Evolutionary conservation across 2,888 invertebrate species (phyloP), one percentile per base, ranked within the genome.

Genomic region (Erpobdella octoculata): DNA sequence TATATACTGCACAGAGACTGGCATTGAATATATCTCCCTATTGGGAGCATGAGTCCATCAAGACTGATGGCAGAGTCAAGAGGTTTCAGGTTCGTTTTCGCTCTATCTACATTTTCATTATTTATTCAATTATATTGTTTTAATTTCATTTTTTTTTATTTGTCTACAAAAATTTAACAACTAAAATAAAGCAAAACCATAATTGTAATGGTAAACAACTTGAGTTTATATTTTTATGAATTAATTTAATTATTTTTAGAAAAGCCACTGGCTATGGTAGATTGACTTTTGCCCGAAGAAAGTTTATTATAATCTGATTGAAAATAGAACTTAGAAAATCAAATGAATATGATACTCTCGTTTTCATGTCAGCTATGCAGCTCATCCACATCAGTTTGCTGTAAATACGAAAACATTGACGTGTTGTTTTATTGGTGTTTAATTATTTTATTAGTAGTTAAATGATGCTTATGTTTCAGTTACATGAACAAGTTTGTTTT

Each of bases 1-100:
- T n/a, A n/a, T n/a, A n/a, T 53, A n/a, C 15, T 69, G 76, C 78
- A 25, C 77, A 82, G 82, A 75, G 80, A 35, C 25, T 82, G 15
- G 80, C 80, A 15, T 71, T 79, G 46, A 76, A 78, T 64, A 82
- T 82, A 37, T 80, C 82, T 33, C 82, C 82, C n/a, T 77, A 76
- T 41, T 78, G 79, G 78, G 81, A 82, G 73, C 82, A 82, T 71
- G 77, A 77, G 25, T 75, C 77, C n/a, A 80, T 81, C 36, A 67
- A 59, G 9, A 62, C 71, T 28, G 74, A 74, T 5, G 70, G 72
- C 12, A 46, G 41, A n/a, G 67, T 73, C 53, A 73, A 70, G 48
- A 71, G 75, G 31, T 74, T 73, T 31, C 73, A 75, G 74, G 75
- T 75, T 21, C 6, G 21, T 41, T 41, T 41, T 41, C 41, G 41